Conservation (phyloP, 2,888 invertebrate species). For the Selenia dentaria region DNA sequence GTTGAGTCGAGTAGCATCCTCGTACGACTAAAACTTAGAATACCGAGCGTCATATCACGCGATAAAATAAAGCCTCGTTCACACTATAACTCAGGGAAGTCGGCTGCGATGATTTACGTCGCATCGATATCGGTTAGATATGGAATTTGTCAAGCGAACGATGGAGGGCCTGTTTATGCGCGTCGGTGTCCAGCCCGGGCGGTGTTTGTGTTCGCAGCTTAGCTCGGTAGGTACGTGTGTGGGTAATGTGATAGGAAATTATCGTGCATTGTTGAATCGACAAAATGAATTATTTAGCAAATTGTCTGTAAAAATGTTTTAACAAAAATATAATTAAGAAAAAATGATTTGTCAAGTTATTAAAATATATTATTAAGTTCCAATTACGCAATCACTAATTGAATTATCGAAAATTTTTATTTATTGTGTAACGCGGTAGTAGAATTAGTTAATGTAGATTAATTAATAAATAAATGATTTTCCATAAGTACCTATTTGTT, state of each 20-base stretch:
- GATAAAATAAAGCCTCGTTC: slow-evolving; percentile 38
- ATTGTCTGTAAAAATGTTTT: too few species aligned
- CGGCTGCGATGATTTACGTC: slow-evolving; percentile 61
- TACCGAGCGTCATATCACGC: neutral
- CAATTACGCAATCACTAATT: too few species aligned
- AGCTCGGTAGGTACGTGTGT: neutral
- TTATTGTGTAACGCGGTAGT: too few species aligned
- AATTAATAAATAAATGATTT: too few species aligned
- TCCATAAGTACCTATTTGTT: too few species aligned
- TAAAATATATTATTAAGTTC: too few species aligned
- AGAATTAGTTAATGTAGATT: too few species aligned
- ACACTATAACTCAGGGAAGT: slow-evolving; percentile 38
- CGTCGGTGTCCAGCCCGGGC: slow-evolving; percentile 41
- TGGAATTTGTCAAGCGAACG: slow-evolving; percentile 73
- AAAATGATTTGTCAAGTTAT: too few species aligned
- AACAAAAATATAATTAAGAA: too few species aligned
- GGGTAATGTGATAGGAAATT: neutral
- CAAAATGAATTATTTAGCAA: neutral
- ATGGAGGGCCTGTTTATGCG: slow-evolving; percentile 72
- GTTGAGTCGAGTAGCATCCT: neutral
- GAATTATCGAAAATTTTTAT: too few species aligned
- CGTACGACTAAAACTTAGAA: neutral
- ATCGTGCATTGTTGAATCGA: neutral
- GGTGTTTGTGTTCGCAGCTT: slow-evolving; percentile 11
- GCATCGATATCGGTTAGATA: slow-evolving; percentile 77